Conservation (phyloP, 1,140 invertebrate genomes). For the Aphaenogaster rudis region DNA sequence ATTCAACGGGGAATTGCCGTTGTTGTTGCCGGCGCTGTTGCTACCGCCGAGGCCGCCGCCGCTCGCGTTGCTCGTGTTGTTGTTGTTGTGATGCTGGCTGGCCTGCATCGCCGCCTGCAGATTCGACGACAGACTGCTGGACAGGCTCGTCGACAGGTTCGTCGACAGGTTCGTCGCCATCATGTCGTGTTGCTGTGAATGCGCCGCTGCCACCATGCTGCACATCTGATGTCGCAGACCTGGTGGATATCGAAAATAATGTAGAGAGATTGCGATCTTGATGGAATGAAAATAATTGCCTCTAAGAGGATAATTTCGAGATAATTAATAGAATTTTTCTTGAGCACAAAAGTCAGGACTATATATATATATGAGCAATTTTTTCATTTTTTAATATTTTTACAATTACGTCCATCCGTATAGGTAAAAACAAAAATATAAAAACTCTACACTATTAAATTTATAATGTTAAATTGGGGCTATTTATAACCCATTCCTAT, state of each 20-base stretch:
- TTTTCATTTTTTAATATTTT: too few relatives aligned
- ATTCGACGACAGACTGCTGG: slow-evolving; percentile 83
- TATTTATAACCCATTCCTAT: too few relatives aligned
- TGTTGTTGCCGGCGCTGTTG: slow-evolving; percentile 82
- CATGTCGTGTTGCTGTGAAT: slow-evolving; percentile 88
- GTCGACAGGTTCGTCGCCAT: slow-evolving; percentile 85
- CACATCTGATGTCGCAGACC: slow-evolving; percentile 91
- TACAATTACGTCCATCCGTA: too few relatives aligned
- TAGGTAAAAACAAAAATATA: too few relatives aligned
- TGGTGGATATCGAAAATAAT: slow-evolving; percentile 57
- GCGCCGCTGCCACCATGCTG: slow-evolving; percentile 90
- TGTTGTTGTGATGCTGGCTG: slow-evolving; percentile 86
- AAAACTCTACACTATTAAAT: too few relatives aligned
- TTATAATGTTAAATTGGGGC: too few relatives aligned
- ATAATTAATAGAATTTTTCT: not conserved
- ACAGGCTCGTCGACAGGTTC: slow-evolving; percentile 84
- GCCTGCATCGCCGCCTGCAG: slow-evolving; percentile 86
- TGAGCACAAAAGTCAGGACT: too few relatives aligned
- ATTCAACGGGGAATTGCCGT: slow-evolving; percentile 87
- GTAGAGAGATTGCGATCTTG: slow-evolving; percentile 3
- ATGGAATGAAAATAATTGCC: not conserved
- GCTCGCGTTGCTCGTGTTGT: slow-evolving; percentile 81
- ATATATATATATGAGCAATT: too few relatives aligned
- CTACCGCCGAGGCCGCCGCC: slow-evolving; percentile 79
- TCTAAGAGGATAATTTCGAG: not conserved